phyloP scores from a whole-genome alignment of 92 coral and sea anemone species.

The Bergia puertoricense region DNA sequence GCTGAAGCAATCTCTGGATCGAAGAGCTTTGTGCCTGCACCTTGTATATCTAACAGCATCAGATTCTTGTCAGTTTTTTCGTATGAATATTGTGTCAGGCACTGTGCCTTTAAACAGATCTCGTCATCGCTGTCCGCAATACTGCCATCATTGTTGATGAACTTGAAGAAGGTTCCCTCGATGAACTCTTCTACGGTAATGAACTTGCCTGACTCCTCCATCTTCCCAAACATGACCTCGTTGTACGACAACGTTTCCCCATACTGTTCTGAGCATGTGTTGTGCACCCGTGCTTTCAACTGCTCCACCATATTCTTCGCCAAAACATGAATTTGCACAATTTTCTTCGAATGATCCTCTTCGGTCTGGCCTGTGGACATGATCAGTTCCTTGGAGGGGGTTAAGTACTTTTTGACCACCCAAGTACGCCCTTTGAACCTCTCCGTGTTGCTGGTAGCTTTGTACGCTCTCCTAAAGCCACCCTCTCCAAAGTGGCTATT shows the following conservation, averaged over 20 bases:
- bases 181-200: slow-evolving; percentile 73
- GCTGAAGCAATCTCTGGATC: too few species aligned
- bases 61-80: slow-evolving; percentile 56
- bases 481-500: slow-evolving; percentile 46
- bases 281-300: slow-evolving; percentile 19
- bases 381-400: slow-evolving; percentile 41
- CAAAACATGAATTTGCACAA: slow-evolving; percentile 64
- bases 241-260: slow-evolving; percentile 52
- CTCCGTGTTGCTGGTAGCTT: slow-evolving; percentile 48
- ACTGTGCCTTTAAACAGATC: slow-evolving; percentile 57
- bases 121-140: slow-evolving; percentile 33
- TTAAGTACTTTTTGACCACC: slow-evolving; percentile 63
- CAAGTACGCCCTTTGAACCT: slow-evolving; percentile 47
- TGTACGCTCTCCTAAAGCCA: slow-evolving; percentile 53
- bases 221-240: slow-evolving; percentile 51
- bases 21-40: too few species aligned
- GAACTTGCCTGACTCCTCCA: slow-evolving; percentile 45
- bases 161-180: slow-evolving; percentile 58
- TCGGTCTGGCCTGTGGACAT: slow-evolving; percentile 21
- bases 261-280: slow-evolving; percentile 33
- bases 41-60: slow-evolving; percentile 66
- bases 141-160: slow-evolving; percentile 67
- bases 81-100: slow-evolving; percentile 58
- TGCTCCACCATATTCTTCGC: slow-evolving; percentile 58
- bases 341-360: slow-evolving; percentile 58